These are phyloP conservation scores for Epinotia bilunana DNA, from an alignment of 2,888 invertebrate species.

Conservation along the genomic window DNA sequence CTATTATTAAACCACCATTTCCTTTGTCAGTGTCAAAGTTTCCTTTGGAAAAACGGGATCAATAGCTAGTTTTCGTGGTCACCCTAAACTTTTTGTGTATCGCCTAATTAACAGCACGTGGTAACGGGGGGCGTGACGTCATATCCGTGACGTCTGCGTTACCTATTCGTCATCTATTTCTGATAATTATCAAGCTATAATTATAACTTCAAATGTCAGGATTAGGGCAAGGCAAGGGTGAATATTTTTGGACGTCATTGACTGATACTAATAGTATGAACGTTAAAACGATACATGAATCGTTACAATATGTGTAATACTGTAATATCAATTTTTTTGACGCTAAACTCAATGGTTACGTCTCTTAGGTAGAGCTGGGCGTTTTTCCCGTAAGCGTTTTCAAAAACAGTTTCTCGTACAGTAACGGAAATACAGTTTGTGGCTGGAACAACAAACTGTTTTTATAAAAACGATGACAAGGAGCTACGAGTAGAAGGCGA, in stretches of 20 bases:
- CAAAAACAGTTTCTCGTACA: too few species aligned
- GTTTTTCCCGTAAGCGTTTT: too few species aligned
- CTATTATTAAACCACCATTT: neutral
- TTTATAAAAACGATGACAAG: too few species aligned
- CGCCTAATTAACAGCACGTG: constrained; percentile 76
- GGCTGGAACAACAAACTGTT: too few species aligned
- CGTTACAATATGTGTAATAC: too few species aligned
- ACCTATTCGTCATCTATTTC: constrained; percentile 26
- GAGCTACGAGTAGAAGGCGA: too few species aligned
- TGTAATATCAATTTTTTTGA: too few species aligned
- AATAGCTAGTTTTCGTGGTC: constrained; percentile 28
- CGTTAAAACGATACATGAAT: neutral
- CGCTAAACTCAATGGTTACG: too few species aligned
- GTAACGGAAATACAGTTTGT: too few species aligned
- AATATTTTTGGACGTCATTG: constrained; percentile 6
- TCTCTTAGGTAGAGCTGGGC: too few species aligned
- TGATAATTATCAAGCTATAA: constrained; percentile 26
- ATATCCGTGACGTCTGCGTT: constrained; percentile 6
- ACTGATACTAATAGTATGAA: neutral
- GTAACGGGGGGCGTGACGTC: constrained; percentile 50
- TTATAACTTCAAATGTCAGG: constrained; percentile 28
- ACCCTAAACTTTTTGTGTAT: constrained; percentile 57
- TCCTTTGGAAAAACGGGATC: neutral
- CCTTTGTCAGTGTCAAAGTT: neutral
- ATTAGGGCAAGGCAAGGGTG: constrained; percentile 20